Base-by-base conservation (phyloP, 2,888 invertebrate genomes). In the Anorthoa munda region DNA sequence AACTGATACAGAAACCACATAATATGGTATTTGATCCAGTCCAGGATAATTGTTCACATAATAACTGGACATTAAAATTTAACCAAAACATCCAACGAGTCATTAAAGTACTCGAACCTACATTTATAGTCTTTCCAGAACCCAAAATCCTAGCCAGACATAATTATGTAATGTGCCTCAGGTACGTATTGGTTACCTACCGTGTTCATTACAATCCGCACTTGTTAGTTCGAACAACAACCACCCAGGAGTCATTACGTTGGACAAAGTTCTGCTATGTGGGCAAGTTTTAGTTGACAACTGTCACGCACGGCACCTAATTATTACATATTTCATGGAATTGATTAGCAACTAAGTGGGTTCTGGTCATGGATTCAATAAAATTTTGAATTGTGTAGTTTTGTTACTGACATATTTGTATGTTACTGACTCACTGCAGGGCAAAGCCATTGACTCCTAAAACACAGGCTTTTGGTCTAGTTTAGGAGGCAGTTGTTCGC, bases 281-380 rank as follows among this genome's bases (percentile, higher is more conserved):
- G n/a, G 46, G 45, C 46, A 60, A 78, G 12, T 39, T 65, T 23
- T 79, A 75, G 76, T 79, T 69, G 60, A 39, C 21, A 61, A 48
- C 26, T 50, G 77, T 76, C 78, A 81, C 82, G 78, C 46, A 31
- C 17, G 4, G 1, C 59, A 48, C 53, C 48, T 53, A 39, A 59
- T 78, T 70, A 18, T 9, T 78, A 48, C 15, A 79, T 58, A 51
- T 70, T 71, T 78, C 21, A 58, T 72, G 39, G 51, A 79, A 58
- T 70, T 78, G 17, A 59, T 53, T 53, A 69, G 31, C 70, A 66
- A 26, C 2, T 67, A 56, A 45, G 17, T 23, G 13, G 11, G 23
- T 0, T 26, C 9, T 51, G 23, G 12, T 26, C 45, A 46, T 9
- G 7, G 7, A 17, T n/a, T 31, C 18, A 13, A 23, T 45, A 23